Evolutionary conservation across 2,888 invertebrate species (phyloP), one percentile per base, ranked within the genome.

Genomic region (Ochropleura plecta): DNA sequence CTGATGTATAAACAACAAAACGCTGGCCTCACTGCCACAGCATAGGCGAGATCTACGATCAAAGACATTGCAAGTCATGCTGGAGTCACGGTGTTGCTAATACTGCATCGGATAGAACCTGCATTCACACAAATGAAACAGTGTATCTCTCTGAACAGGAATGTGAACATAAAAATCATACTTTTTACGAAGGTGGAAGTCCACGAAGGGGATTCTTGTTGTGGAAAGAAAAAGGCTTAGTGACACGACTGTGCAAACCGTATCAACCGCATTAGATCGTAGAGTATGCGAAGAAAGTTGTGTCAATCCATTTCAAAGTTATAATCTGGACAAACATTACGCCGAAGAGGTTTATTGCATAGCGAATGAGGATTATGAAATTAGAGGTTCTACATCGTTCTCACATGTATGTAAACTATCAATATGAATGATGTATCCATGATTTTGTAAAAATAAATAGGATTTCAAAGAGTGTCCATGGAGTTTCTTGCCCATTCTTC

Each of bases 41-140:
- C 44, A 67, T 67, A 20, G 59, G 60, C 1, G 46, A 66, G 49
- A 72, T 76, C n/a, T 49, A 72, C 48, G 0, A 62, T 44, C 72
- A 76, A 55, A 1, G 8, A 1, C 4, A 1, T 2, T 76, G 75
- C 48, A 0, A 0, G 0, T 76, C 75, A 42, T 66, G 75, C 51
- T 75, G 75, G 75, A 7, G 66, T 42, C 60, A 66, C 14, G 66
- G 72, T 2, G 62, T 55, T 48, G 76, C 66, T 48, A 76, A 72
- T 12, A 72, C 73, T 6, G 76, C 76, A 6, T 76, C 75, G 53
- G 49, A 70, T 18, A 63, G 64, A 70, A 51, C 8, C 42, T 70
- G 70, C 42, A 64, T 70, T 8, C 70, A 70, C 20, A 70, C 49
- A 63, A 42, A 64, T 18, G 18, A 20, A 63, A 0, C 7, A 3